These are phyloP conservation scores for Echiichthys vipera DNA, from an alignment of 2,797 vertebrate genomes.

Conservation along the genomic window DNA sequence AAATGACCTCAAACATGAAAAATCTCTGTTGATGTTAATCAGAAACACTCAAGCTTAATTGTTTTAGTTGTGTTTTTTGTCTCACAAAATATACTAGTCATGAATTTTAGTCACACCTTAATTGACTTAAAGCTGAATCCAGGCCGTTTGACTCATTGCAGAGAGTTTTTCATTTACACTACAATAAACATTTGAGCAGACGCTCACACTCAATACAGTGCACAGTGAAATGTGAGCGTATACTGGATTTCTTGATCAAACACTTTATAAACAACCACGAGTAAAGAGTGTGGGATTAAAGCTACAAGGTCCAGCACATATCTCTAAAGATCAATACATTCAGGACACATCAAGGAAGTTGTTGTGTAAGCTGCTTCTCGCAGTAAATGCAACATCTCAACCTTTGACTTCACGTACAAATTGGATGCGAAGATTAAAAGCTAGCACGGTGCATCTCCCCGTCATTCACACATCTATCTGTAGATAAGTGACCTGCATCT, in stretches of 20 bases:
- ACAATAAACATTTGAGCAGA: background rate
- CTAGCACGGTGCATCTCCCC: background rate
- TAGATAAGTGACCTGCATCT: constrained; percentile 12
- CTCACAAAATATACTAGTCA: too few species aligned
- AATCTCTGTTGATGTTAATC: too few species aligned
- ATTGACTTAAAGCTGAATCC: background rate
- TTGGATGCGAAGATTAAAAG: background rate
- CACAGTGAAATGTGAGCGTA: background rate
- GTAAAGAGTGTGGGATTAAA: background rate
- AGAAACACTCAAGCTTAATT: too few species aligned
- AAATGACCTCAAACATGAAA: background rate
- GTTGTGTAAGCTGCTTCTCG: background rate
- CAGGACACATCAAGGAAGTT: background rate
- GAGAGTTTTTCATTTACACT: background rate
- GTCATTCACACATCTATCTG: background rate
- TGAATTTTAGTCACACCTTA: background rate
- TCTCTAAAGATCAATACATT: background rate
- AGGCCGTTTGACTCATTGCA: background rate
- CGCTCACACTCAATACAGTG: too few species aligned
- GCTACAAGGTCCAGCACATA: background rate
- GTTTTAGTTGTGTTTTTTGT: too few species aligned
- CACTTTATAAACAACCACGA: background rate
- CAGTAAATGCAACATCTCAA: too few species aligned
- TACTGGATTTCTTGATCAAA: background rate
- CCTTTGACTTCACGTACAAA: too few species aligned